Base-by-base conservation (phyloP, 2,888 invertebrate species). In the Tanytarsus gracilentus region DNA sequence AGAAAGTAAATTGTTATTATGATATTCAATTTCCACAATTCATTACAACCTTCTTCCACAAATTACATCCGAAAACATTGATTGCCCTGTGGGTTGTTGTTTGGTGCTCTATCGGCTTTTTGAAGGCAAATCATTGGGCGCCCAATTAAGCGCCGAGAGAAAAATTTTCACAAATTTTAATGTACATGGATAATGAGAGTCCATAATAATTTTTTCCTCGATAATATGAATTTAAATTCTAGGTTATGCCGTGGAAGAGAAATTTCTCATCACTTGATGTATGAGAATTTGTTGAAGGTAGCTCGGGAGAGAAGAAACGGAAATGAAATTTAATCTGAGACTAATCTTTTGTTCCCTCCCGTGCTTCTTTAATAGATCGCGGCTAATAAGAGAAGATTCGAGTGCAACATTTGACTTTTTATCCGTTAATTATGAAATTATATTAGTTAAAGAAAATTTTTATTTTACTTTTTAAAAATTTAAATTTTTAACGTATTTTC, bases 1-100 rank as follows among this genome's bases (percentile, higher is more conserved):
- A 44, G 44, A 44, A 44, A 18, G 44, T 23, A 56, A 58, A 58
- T 58, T 58, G 58, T 58, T 58, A 40, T 58, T 58, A 58, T 48
- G 58, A 58, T 58, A 58, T 58, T 58, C 58, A 58, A 58, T 58
- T 58, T 58, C 58, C 58, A 58, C 58, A 58, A 58, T 48, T 58
- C 58, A 58, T 58, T 58, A 58, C 26, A 8, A 29, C 8, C 16
- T 18, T 29, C 48, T 48, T 30, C 48, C 29, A 58, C 44, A 58
- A 58, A 58, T 58, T 58, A 58, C 58, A 58, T 58, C 58, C 58
- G 58, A 58, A 48, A 51, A 48, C 25, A 30, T 25, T 23, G 25
- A 7, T 27, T 29, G 51, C 30, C 9, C 51, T 51, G 30, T 27
- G 30, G 55, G 40, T 26, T 4, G 39, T 27, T 27, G 11, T 6